These are phyloP conservation scores for Turdus rufiventris DNA, from an alignment of 2,113 vertebrate species.

Conservation along the genomic window DNA sequence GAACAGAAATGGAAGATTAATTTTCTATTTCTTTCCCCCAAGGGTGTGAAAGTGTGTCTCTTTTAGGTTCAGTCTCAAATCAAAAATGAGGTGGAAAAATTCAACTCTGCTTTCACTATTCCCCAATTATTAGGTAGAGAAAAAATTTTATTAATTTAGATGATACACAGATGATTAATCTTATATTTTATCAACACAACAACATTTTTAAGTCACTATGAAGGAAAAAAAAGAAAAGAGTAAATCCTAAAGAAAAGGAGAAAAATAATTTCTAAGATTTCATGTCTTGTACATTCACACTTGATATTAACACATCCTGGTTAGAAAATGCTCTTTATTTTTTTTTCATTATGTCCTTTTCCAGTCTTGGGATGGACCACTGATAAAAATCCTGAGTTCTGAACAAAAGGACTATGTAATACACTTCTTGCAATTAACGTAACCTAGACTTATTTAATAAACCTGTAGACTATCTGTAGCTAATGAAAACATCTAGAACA, in stretches of 20 bases:
- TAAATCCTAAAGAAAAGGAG: background rate
- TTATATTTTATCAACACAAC: background rate
- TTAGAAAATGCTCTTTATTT: background rate
- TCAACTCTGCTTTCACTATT: background rate
- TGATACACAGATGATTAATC: background rate
- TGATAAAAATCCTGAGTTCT: background rate
- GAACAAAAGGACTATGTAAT: background rate
- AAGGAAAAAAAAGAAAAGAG: background rate
- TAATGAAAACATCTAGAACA: background rate
- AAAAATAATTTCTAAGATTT: constrained; percentile 5
- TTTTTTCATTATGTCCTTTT: background rate
- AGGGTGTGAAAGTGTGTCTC: background rate
- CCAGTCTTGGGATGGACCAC: background rate
- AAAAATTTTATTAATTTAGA: background rate
- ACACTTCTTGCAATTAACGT: background rate
- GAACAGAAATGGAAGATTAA: constrained; percentile 42
- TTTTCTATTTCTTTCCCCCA: constrained; percentile 18
- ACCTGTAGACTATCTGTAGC: background rate
- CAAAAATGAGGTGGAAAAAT: background rate
- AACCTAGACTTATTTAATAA: constrained; percentile 4
- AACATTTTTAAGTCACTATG: background rate
- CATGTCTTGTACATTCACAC: background rate
- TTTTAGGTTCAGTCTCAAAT: background rate
- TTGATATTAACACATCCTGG: background rate
- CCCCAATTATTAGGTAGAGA: background rate